Conservation (phyloP, 1,140 invertebrate species). For the Phymastichus coffea region DNA sequence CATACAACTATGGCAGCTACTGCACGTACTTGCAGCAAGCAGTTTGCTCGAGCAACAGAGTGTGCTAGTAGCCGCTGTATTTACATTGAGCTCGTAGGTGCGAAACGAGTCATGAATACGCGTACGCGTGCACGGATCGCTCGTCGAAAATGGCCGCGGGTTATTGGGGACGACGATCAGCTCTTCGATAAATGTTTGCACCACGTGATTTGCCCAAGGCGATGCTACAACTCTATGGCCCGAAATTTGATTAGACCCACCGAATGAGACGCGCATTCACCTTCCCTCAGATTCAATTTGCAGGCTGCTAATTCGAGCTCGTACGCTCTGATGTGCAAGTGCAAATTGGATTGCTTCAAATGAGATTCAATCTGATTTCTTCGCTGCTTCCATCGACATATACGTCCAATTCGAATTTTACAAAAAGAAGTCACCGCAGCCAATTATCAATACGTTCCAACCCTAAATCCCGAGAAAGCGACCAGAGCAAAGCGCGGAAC, state of each 20-base stretch:
- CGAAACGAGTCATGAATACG: too few relatives aligned
- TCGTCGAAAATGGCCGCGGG: conserved; percentile 35
- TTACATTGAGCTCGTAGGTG: too few relatives aligned
- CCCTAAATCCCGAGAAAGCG: not conserved
- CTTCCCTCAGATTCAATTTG: conserved; percentile 1
- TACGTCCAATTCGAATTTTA: too few relatives aligned
- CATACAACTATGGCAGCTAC: too few relatives aligned
- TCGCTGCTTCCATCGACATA: too few relatives aligned
- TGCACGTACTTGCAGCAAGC: too few relatives aligned
- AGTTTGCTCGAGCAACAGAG: too few relatives aligned
- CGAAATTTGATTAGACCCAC: conserved; percentile 19
- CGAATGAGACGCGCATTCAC: not conserved
- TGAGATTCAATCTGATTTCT: too few relatives aligned
- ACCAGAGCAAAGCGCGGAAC: not conserved
- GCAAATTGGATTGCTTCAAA: conserved; percentile 9
- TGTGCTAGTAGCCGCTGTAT: too few relatives aligned
- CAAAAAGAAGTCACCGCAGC: too few relatives aligned
- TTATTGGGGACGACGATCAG: conserved; percentile 38
- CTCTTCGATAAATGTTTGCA: conserved; percentile 42
- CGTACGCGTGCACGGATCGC: conserved; percentile 13
- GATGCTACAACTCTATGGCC: conserved; percentile 7
- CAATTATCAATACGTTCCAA: too few relatives aligned
- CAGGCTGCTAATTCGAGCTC: not conserved
- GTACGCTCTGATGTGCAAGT: not conserved
- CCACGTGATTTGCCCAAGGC: conserved; percentile 50